A percentile compares a stretch with the other conserved stretches of the same genome.
Evolutionary conservation across 2,888 invertebrate species (phyloP).

Genomic region (Brenthis daphne): DNA sequence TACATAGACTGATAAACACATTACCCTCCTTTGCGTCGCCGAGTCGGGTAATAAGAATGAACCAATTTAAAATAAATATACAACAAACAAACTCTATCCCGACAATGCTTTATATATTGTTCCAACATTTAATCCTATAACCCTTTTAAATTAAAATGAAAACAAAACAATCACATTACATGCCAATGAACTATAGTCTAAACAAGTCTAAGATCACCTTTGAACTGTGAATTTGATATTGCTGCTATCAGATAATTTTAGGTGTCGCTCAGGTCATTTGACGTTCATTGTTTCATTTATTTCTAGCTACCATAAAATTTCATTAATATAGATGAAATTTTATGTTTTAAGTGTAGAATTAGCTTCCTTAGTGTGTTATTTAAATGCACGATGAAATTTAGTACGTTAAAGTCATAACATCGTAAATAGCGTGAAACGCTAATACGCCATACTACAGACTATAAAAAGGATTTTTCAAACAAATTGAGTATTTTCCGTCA

Average conservation of each 20-base stretch:
- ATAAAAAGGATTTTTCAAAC: no score
- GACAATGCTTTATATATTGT: no score
- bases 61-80: background rate
- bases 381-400: background rate
- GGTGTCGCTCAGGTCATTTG: constrained; percentile 15
- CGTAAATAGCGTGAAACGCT: no score
- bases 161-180: background rate
- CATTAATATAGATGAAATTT: background rate
- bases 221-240: constrained; percentile 17
- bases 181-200: constrained; percentile 10
- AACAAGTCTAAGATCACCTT: constrained; percentile 13
- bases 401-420: no score
- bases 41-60: background rate
- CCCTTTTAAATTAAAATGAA: background rate
- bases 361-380: background rate
- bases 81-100: no score
- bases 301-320: background rate
- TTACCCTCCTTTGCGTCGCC: no score
- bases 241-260: constrained; percentile 5
- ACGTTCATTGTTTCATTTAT: background rate
- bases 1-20: no score
- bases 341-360: background rate
- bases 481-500: background rate
- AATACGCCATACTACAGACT: no score
- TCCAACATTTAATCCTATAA: background rate